Base-by-base conservation (phyloP, 2,113 vertebrate species). In the Cavia porcellus region DNA sequence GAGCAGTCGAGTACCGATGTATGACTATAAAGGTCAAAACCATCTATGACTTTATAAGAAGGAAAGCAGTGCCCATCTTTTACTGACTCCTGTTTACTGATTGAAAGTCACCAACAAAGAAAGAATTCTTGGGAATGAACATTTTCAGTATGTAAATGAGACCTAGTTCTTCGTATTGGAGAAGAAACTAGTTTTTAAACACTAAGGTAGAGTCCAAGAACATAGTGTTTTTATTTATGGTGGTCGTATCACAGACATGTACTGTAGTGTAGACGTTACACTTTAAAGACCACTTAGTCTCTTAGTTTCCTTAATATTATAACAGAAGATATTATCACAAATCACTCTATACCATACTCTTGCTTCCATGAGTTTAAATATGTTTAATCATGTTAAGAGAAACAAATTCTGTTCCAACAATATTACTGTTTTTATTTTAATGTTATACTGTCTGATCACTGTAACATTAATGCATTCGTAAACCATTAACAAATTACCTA, bases 341-440 rank as follows among this genome's bases (percentile, higher is more conserved):
- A 86, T 94, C 87, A 80, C 12, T 85, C 96, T 42, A 42, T 96
- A 66, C 52, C 96, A 70, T 79, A 77, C 47, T 91, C 59, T 57
- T 94, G 50, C 45, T 50, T 98, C 57, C 47, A 80, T 61, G 45
- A 85, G 14, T 81, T 89, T 96, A 97, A 98, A 97, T 90, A 88
- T 75, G 2, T 59, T 8, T 94, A 92, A 90, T 96, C 86, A 87
- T 66, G 61, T 87, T 96, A 89, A 98, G 94, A 24, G 22, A 96
- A 95, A 97, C 72, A 74, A 72, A 24, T 94, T 17, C 83, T 68
- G 35, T 97, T 97, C 90, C 30, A 96, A 57, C 61, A 62, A 19
- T 96, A 94, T 94, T 95, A 90, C 93, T 47, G 82, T 97, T 98
- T 97, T 93, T 87, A 95, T 98, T 97, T 97, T 97, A 97, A 94